Conservation (phyloP, 2,888 invertebrate species). For the Hipparchia sbordonii region DNA sequence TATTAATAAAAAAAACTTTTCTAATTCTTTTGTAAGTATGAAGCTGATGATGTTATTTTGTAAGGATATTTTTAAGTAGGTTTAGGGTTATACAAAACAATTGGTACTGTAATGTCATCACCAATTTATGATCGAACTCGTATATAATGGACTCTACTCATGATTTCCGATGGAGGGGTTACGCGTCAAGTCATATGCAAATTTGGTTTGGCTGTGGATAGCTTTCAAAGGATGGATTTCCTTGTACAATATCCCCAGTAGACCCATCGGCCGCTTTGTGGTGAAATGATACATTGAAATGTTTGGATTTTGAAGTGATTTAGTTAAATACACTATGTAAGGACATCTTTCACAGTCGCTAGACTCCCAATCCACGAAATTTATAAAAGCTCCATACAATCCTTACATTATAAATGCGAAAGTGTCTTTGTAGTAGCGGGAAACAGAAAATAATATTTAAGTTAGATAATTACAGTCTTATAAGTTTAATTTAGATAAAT, state of each 20-base stretch:
- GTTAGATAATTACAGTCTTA: too few relatives aligned
- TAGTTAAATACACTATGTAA: not conserved
- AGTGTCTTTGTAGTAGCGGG: too few relatives aligned
- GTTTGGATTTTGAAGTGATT: conserved; percentile 10
- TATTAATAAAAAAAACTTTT: too few relatives aligned
- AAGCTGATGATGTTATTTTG: too few relatives aligned
- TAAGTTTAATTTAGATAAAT: too few relatives aligned
- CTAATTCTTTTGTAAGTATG: too few relatives aligned
- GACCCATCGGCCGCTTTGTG: conserved; percentile 31
- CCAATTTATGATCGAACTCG: conserved; percentile 16
- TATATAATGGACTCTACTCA: conserved; percentile 10
- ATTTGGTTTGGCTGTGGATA: conserved; percentile 33
- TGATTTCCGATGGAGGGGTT: conserved; percentile 27
- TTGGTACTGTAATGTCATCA: not conserved
- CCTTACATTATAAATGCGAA: not conserved
- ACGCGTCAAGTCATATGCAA: conserved; percentile 37
- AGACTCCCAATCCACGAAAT: not conserved
- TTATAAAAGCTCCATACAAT: too few relatives aligned
- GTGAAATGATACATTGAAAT: conserved; percentile 28
- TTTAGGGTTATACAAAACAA: not conserved
- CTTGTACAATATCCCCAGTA: conserved; percentile 33
- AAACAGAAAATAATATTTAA: too few relatives aligned
- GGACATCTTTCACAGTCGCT: not conserved
- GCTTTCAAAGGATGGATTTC: conserved; percentile 35
- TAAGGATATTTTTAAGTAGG: not conserved